Conservation (phyloP, 1,140 invertebrate genomes). For the Tyrophagus putrescentiae region DNA sequence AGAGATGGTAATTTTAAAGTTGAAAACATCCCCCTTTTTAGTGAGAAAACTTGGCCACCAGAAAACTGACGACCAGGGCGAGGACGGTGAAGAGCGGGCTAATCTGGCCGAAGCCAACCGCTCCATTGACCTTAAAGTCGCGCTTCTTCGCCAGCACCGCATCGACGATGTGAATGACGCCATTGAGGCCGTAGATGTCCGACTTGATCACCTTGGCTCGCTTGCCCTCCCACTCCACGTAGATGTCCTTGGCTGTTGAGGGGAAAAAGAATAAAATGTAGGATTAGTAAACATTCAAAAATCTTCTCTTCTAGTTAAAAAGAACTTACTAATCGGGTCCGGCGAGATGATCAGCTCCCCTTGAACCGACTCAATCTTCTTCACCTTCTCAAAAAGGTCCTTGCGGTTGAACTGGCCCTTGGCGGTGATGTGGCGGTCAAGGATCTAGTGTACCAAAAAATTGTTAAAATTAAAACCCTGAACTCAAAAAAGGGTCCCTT, state of each 20-base stretch:
- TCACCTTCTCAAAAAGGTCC: constrained; percentile 49
- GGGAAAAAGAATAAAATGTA: constrained; percentile 27
- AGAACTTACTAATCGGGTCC: constrained; percentile 60
- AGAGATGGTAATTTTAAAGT: too few relatives aligned
- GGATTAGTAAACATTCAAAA: not conserved
- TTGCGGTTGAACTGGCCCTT: constrained; percentile 58
- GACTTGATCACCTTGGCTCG: constrained; percentile 66
- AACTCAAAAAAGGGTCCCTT: constrained; percentile 5
- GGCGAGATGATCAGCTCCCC: constrained; percentile 42
- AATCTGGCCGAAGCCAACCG: too few relatives aligned
- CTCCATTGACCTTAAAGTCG: constrained; percentile 45
- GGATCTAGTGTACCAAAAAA: constrained; percentile 39
- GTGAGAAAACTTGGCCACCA: too few relatives aligned
- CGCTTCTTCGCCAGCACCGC: constrained; percentile 59
- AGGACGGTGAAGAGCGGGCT: too few relatives aligned
- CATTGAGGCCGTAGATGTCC: constrained; percentile 79
- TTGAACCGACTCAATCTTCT: constrained; percentile 33
- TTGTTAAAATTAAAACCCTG: not conserved
- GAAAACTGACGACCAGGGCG: too few relatives aligned
- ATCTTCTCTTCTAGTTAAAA: constrained; percentile 29
- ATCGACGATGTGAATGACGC: constrained; percentile 81
- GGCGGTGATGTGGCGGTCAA: constrained; percentile 63
- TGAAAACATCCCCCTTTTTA: too few relatives aligned
- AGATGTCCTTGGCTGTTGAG: constrained; percentile 47
- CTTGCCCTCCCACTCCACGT: constrained; percentile 62